Conservation (phyloP, 2,797 vertebrate species). For the Hippocampus kuda region DNA sequence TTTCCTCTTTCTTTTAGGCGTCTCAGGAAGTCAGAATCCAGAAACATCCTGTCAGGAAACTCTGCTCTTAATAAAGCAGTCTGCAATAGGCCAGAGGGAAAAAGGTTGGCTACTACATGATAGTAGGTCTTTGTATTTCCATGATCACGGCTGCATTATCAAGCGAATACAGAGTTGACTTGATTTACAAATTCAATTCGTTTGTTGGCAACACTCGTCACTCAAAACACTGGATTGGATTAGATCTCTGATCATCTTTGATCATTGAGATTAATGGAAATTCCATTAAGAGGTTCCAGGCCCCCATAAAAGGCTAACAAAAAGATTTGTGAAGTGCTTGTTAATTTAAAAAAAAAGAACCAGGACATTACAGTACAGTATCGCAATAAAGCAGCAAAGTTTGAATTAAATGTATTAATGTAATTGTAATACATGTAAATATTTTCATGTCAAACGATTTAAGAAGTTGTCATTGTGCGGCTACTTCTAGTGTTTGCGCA, state of each 20-base stretch:
- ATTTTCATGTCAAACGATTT: background rate
- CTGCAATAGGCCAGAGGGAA: conserved; percentile 34
- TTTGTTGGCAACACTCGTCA: background rate
- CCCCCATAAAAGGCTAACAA: background rate
- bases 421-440: too few relatives aligned
- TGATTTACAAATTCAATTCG: background rate
- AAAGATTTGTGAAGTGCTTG: background rate
- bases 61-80: conserved; percentile 60
- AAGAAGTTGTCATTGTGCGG: background rate
- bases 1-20: background rate
- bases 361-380: background rate
- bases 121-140: conserved; percentile 7
- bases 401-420: too few relatives aligned
- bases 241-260: too few relatives aligned
- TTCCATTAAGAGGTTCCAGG: background rate
- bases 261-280: background rate
- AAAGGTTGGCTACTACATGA: conserved; percentile 9
- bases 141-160: background rate
- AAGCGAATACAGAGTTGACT: background rate
- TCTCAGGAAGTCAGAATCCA: conserved; percentile 68
- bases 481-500: too few relatives aligned
- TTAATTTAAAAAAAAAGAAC: too few relatives aligned
- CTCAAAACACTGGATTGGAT: too few relatives aligned
- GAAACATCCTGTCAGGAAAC: conserved; percentile 81
- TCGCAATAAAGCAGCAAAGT: background rate